Base-by-base conservation (phyloP, 2,797 vertebrate genomes). In the Erithacus rubecula region DNA sequence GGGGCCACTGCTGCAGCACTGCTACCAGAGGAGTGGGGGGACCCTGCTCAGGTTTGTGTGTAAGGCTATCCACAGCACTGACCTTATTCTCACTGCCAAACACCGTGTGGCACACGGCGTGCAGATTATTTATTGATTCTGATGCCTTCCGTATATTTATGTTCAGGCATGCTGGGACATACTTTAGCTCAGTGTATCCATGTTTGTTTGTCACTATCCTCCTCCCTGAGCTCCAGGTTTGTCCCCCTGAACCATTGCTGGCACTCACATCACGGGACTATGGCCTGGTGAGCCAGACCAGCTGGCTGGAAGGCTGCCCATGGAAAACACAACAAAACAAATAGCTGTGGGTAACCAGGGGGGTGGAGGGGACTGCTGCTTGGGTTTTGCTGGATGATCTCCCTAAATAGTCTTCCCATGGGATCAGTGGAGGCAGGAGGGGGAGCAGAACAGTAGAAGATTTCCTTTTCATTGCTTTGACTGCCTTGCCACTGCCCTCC, bases 291-390 rank as follows among this genome's bases (percentile, higher is more conserved):
- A 89, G 72, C 6, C 27, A 60, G 34, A 37, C 49, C 1, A 12
- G 62, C 69, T 78, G 91, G 64, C 58, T 94, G 87, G 79, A 89
- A 85, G 93, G 47, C 76, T 53, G 12, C 37, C 43, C 3, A 0
- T 39, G 49, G 32, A 85, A 93, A 93, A 71, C 89, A 91, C 80
- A 94, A 56, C 87, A 89, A 85, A 95, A 95, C 87, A 96, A 93
- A 93, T 5, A 92, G 62, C 91, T 91, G 53, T 39, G 71, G 43
- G 90, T 94, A 85, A 83, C 93, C 58, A 70, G 27, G 72, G 70
- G 59, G 23, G 70, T 5, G 53, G 84, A 85, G 44, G 56, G 30
- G 30, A 58, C 18, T 5, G 27, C 8, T 59, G 16, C 68, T 59
- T 78, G 30, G 16, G 12, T 26, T 87, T 77, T 83, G 56, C 49